Evolutionary conservation across 2,113 vertebrate genomes (phyloP), one percentile per base, ranked within the genome.

Genomic region (Prionailurus viverrinus): DNA sequence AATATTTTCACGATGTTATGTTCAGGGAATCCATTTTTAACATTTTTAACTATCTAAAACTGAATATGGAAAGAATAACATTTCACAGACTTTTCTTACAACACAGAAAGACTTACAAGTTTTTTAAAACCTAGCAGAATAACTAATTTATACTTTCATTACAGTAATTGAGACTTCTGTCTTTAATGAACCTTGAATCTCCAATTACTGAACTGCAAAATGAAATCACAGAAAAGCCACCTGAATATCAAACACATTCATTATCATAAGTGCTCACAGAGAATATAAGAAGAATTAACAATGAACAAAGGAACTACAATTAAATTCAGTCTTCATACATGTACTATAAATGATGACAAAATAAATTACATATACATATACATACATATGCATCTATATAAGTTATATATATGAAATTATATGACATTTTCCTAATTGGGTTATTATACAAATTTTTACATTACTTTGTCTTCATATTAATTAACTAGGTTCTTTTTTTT

Each of bases 11-110:
- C 82, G 83, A 78, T 66, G 39, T 87, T 93, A 80, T 63, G 2
- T 95, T 68, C 27, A 6, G 33, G 29, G 21, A 69, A 61, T 79
- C 61, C 86, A 61, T 81, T 80, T 92, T 95, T 74, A 92, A 88
- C n/a, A 74, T 95, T 78, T 78, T 78, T 78, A 78, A 81, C 8
- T 82, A 76, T 29, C 9, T 92, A 73, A 87, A 96, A 83, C 15
- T 89, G 55, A 97, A 87, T 87, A 92, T 73, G 80, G 74, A 93
- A 93, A 55, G 31, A 66, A 95, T 74, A 89, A 1, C 0, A 89
- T 95, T 65, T 84, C 81, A 10, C 36, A 97, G 97, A 97, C 45
- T 92, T 78, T 97, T 92, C 97, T 97, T 58, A 45, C 31, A 95
- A 95, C 68, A 55, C 51, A 53, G 10, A 58, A 61, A 93, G 39